Conservation (phyloP, 2,888 invertebrate species). For the Aelia acuminata region DNA sequence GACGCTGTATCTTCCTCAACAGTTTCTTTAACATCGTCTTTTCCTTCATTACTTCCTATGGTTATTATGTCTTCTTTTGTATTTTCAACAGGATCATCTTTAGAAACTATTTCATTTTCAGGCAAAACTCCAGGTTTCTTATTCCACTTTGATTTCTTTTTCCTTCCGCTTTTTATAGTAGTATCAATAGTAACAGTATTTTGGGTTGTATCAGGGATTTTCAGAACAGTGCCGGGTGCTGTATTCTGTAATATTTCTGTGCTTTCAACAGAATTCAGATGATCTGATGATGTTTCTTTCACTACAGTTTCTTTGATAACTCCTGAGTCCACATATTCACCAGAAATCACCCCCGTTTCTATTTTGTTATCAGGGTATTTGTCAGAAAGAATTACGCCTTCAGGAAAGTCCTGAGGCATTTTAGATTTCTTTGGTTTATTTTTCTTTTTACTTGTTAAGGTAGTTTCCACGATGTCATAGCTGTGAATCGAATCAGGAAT, state of each 20-base stretch:
- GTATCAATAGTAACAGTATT: not conserved
- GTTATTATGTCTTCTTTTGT: not conserved
- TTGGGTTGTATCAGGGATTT: not conserved
- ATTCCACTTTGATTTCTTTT: constrained; percentile 3
- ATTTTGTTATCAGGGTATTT: not conserved
- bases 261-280: not conserved
- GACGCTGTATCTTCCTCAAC: not conserved
- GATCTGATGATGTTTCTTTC: not conserved
- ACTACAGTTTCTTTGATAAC: not conserved
- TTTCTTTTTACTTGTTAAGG: not conserved
- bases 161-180: not conserved
- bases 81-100: not conserved
- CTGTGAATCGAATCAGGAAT: not conserved
- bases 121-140: not conserved
- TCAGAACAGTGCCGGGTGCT: not conserved
- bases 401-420: not conserved
- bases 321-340: not conserved
- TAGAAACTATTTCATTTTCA: not conserved
- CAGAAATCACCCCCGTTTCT: not conserved
- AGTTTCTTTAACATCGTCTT: not conserved
- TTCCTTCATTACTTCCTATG: not conserved
- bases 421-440: not conserved
- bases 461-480: not conserved
- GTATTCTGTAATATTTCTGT: not conserved
- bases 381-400: not conserved